Evolutionary conservation across 2,888 invertebrate genomes (phyloP).

Genomic region (Lasioglossum leucozonium): DNA sequence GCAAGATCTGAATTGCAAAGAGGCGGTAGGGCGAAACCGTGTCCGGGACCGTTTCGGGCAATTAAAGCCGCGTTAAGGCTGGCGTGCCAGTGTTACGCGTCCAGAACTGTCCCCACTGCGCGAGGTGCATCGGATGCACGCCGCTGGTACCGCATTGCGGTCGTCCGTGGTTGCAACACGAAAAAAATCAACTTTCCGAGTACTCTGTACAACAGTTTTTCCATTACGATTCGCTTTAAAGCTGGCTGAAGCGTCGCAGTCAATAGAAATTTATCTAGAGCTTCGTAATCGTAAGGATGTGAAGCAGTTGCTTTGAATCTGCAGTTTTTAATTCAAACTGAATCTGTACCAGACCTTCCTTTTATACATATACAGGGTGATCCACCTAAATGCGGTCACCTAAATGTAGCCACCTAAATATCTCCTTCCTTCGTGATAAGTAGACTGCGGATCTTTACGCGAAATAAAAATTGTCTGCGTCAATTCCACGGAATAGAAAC

Average conservation of each 20-base stretch:
- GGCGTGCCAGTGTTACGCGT: not conserved
- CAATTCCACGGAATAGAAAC: too few species aligned
- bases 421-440: too few species aligned
- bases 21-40: slow-evolving; percentile 38
- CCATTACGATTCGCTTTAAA: not conserved
- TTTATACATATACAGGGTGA: too few species aligned
- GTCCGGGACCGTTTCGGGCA: slow-evolving; percentile 54
- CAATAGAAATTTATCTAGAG: not conserved
- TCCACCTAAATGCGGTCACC: too few species aligned
- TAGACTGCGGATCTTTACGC: too few species aligned
- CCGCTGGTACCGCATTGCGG: slow-evolving; percentile 45
- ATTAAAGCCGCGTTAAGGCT: slow-evolving; percentile 55
- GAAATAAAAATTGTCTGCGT: too few species aligned
- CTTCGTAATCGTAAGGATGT: not conserved
- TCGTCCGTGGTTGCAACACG: not conserved
- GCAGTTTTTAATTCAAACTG: not conserved
- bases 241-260: not conserved
- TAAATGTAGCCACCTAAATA: too few species aligned
- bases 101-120: not conserved
- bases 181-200: not conserved
- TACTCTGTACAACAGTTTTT: not conserved
- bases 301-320: not conserved
- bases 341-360: not conserved
- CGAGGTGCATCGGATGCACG: slow-evolving; percentile 1
- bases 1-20: slow-evolving; percentile 67